Evolutionary conservation across 1,140 invertebrate species (phyloP), one percentile per base, ranked within the genome.

Genomic region (Drosophila pectinifera): DNA sequence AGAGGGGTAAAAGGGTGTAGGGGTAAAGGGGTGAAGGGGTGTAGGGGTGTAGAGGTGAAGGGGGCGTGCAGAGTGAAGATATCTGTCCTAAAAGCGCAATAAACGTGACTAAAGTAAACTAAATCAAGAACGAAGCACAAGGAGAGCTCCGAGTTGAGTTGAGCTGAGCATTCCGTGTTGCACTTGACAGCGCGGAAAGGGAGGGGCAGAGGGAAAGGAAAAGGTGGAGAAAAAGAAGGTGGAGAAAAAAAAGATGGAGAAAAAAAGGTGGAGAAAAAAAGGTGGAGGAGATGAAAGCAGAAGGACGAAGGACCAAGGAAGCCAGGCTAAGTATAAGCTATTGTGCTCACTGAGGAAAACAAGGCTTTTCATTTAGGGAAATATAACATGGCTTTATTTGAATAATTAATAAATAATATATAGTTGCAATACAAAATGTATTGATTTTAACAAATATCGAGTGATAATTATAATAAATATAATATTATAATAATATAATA

Each of bases 81-180:
- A 46, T 56, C 53, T 70, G 68, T 70, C 65, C 68, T 70, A 70
- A 70, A 70, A 70, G 68, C 64, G 68, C 68, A 70, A 70, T 70
- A 70, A 70, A 70, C 49, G 75, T 78, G 54, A 78, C 55, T 78
- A 56, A 78, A 78, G 65, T 78, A 70, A 78, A 78, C 56, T 70
- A 70, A 70, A 70, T 70, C 68, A 70, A 70, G 68, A 70, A 57
- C 68, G 64, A 65, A 43, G 64, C 59, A 24, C 64, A 51, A 14
- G 64, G 45, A 51, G 64, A 65, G 65, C 64, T 68, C 53, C 53
- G 59, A 68, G 64, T 43, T 63, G 61, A 54, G 51, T 54, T 54
- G 31, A 39, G 53, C 46, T 51, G 57, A 68, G 64, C 64, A 58
- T 61, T 73, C 61, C 69, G 67, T 59, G 55, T 76, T 68, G 72